Conservation (phyloP, 2,113 vertebrate genomes). For the Barnardius zonarius region DNA sequence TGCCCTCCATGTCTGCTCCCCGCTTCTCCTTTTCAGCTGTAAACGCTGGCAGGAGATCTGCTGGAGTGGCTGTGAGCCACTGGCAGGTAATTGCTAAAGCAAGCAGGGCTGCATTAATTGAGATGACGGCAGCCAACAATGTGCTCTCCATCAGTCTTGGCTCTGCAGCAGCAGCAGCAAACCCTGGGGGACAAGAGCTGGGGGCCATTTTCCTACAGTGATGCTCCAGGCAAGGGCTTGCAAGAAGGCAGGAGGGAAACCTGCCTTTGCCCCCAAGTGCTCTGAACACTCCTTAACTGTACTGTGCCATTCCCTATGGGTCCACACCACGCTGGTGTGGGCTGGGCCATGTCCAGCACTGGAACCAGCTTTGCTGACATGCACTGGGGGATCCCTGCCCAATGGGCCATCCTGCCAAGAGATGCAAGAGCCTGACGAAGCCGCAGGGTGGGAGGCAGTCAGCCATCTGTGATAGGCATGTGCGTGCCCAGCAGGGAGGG, state of each 20-base stretch:
- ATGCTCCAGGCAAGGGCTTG: neutral
- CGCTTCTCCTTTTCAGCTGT: neutral
- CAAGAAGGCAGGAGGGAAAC: neutral
- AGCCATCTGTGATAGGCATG: neutral
- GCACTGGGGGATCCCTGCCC: neutral
- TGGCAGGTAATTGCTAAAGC: constrained; percentile 55
- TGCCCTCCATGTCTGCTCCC: neutral
- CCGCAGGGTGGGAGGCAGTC: neutral
- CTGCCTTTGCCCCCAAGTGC: neutral
- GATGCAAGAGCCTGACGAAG: neutral
- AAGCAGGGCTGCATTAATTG: constrained; percentile 57
- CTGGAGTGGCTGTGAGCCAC: neutral
- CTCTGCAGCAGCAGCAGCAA: constrained; percentile 1
- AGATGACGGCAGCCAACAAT: neutral
- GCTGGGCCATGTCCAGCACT: neutral
- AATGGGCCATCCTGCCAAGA: neutral
- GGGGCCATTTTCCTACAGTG: neutral
- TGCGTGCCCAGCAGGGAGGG: neutral
- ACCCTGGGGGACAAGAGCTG: neutral
- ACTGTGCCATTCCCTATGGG: neutral
- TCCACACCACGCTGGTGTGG: accelerated
- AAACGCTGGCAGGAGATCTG: constrained; percentile 29
- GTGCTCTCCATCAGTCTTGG: constrained; percentile 16
- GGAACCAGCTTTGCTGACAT: neutral
- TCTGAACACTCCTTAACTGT: neutral